A percentile compares a stretch with the other conserved stretches of the same genome.
Evolutionary conservation across 2,888 invertebrate species (phyloP).

Genomic region (Dexiosoma caninum): DNA sequence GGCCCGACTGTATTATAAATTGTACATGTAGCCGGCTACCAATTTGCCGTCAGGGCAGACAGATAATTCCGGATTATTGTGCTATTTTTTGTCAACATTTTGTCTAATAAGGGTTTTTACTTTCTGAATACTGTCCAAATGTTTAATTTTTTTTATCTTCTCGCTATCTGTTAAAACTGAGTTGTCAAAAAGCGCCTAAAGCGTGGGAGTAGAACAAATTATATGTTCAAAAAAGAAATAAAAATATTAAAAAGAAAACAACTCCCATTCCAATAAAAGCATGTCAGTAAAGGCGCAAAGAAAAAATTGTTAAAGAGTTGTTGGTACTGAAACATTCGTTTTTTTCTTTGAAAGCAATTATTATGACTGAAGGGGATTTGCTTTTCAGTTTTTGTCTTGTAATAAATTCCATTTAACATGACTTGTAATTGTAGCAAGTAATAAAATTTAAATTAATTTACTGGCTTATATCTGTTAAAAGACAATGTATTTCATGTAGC

Average conservation of each 20-base stretch:
- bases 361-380: conserved; percentile 53
- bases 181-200: conserved; percentile 62
- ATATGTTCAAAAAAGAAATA: conserved; percentile 18
- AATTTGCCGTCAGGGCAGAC: too few species aligned
- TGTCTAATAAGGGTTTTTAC: conserved; percentile 46
- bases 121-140: conserved; percentile 43
- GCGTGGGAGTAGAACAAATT: conserved; percentile 56
- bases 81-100: conserved; percentile 23
- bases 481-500: conserved; percentile 31
- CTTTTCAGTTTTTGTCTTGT: conserved; percentile 20
- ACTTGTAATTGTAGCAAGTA: conserved; percentile 61
- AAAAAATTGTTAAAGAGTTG: conserved; percentile 34
- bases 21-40: too few species aligned
- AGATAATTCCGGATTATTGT: conserved; percentile 46
- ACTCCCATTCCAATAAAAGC: conserved; percentile 30
- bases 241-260: conserved; percentile 8
- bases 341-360: conserved; percentile 53
- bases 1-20: too few species aligned
- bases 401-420: conserved; percentile 53
- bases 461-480: conserved; percentile 38
- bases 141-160: conserved; percentile 5
- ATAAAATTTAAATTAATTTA: conserved; percentile 62
- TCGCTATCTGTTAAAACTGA: background rate
- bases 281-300: conserved; percentile 27
- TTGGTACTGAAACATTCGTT: background rate